Evolutionary conservation across 2,113 vertebrate species (phyloP), one percentile per base, ranked within the genome.

Genomic region (Acrocephalus arundinaceus): DNA sequence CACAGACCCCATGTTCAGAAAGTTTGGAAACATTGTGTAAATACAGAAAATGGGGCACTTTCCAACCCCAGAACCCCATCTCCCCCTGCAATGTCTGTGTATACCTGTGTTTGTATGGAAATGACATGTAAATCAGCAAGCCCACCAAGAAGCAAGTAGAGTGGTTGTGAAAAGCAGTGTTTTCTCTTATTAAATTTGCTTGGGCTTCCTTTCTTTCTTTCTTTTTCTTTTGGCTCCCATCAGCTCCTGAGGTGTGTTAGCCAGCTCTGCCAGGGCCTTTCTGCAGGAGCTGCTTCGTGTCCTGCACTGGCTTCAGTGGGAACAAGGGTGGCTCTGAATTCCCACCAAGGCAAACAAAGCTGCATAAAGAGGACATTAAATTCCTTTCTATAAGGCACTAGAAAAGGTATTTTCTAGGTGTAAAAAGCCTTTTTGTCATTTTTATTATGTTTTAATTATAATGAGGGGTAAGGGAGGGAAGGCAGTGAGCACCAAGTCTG

Each of bases 81-180:
- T 10, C 13, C 15, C 54, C 9, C 0, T 13, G 3, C 16, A 3
- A 8, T 9, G 19, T 27, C 45, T 55, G 41, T 1, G 1, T 13
- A 3, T 19, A 21, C 55, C 45, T 48, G 22, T 74, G 74, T 54
- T 49, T 46, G 20, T 52, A 16, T 30, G 61, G 82, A 78, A 83
- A 57, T 65, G 14, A 48, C 65, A 74, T 1, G 45, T 9, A 79
- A 68, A 90, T 27, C 24, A 48, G 75, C 33, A 68, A 90, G 85
- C 24, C 10, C 49, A 39, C 27, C 0, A 0, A 67, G 54, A 72
- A 43, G 28, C 28, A 51, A 48, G 39, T 13, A 4, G 31, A 70
- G 28, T 14, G 10, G 5, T 23, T 80, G 55, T 74, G 37, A 66
- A 41, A 80, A 58, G 13, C 54, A 25, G 6, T 28, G 7, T 90